These are phyloP conservation scores for Epinephelus cyanopodus DNA, from an alignment of 2,113 vertebrate genomes.

Conservation along the genomic window DNA sequence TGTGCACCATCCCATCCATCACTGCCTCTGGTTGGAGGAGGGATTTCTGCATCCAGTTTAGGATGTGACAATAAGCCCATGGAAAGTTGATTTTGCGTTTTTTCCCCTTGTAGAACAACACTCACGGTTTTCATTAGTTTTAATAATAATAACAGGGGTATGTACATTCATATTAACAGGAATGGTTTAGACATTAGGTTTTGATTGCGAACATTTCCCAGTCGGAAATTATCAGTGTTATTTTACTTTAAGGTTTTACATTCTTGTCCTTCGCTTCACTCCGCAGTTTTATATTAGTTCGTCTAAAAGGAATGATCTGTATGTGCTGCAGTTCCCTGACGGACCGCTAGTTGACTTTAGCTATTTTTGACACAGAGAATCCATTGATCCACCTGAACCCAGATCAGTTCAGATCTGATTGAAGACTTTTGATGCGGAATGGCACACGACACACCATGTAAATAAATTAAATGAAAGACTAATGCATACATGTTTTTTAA, in stretches of 20 bases:
- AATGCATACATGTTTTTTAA: background rate
- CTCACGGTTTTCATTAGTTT: background rate
- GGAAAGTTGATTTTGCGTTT: background rate
- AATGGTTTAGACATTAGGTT: too few species aligned
- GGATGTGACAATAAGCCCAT: background rate
- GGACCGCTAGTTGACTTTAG: conserved; percentile 30
- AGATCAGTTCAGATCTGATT: conserved; percentile 3
- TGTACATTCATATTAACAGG: background rate
- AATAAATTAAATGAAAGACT: accelerated
- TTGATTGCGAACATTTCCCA: background rate
- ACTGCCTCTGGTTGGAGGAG: conserved; percentile 47
- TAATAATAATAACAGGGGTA: background rate
- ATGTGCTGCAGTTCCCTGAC: conserved; percentile 50
- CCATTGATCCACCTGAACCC: conserved; percentile 57
- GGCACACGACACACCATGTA: background rate
- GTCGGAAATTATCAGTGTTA: background rate
- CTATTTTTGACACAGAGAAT: conserved; percentile 68
- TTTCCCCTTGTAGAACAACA: background rate
- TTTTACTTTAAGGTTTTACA: conserved; percentile 1
- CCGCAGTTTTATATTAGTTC: background rate
- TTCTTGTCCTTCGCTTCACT: background rate
- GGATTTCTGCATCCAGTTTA: conserved; percentile 15
- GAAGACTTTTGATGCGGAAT: background rate
- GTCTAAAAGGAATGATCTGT: conserved; percentile 39
- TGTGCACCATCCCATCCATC: conserved; percentile 65